phyloP scores from a whole-genome alignment of 2,113 vertebrate genomes.

The Sinocyclocheilus maitianheensis region DNA sequence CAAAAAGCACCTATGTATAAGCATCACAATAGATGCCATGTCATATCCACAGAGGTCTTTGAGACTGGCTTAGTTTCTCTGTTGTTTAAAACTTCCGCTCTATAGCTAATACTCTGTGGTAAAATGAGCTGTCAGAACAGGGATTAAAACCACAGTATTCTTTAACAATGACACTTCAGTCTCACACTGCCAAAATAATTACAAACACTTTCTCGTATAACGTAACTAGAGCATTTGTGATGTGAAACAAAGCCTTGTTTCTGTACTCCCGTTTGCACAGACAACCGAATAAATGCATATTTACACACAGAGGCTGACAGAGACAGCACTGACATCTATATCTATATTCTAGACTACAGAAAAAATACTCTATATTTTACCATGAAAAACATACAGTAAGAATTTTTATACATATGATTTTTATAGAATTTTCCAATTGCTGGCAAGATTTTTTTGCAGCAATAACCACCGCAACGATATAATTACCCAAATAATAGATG shows the following conservation, averaged over 20 bases:
- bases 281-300: not conserved
- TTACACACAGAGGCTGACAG: not conserved
- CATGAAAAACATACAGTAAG: not conserved
- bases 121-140: conserved; percentile 1
- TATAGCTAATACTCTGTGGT: conserved; percentile 7
- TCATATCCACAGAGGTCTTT: not conserved
- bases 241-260: not conserved
- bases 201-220: not conserved
- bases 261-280: not conserved
- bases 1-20: not conserved
- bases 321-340: not conserved
- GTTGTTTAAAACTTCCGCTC: not conserved
- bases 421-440: not conserved
- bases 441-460: not conserved
- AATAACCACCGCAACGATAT: not conserved
- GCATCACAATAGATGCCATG: conserved; percentile 1
- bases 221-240: conserved; percentile 8
- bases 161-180: conserved; percentile 45
- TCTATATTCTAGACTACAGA: not conserved
- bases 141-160: conserved; percentile 36
- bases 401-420: not conserved
- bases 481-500: conserved; percentile 13
- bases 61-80: not conserved
- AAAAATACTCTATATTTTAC: not conserved
- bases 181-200: conserved; percentile 10